Evolutionary conservation across 2,113 vertebrate genomes (phyloP).

Genomic region (Tragelaphus imberbis): DNA sequence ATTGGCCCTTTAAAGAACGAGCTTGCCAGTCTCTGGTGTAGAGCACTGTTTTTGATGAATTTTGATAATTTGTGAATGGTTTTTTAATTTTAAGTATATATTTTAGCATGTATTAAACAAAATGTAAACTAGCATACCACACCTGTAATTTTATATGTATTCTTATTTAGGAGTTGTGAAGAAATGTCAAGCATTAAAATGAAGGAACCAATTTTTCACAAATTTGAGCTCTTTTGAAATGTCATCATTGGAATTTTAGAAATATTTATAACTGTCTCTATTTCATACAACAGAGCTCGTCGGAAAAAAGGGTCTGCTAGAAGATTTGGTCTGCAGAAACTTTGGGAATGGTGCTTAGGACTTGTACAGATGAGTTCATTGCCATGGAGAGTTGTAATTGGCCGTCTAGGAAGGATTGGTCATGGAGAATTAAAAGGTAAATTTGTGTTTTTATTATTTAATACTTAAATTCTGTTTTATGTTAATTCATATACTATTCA

Average conservation of each 20-base stretch:
- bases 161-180: background rate
- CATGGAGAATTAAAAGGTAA: constrained; percentile 97
- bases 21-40: background rate
- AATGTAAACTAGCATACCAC: background rate
- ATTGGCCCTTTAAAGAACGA: background rate
- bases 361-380: constrained; percentile 98
- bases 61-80: background rate
- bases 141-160: background rate
- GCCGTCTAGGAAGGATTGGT: constrained; percentile 96
- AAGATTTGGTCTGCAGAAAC: constrained; percentile 94
- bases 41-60: background rate
- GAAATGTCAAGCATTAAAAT: constrained; percentile 24
- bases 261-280: background rate
- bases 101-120: background rate
- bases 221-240: background rate
- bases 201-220: background rate
- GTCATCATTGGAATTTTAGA: constrained; percentile 16
- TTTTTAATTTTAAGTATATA: background rate
- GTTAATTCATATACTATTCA: background rate
- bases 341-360: constrained; percentile 98
- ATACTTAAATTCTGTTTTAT: constrained; percentile 14
- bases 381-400: constrained; percentile 98
- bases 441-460: background rate
- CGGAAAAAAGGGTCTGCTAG: constrained; percentile 99
- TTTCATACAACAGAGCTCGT: constrained; percentile 84